Percentiles rank a stretch among this genome's conserved stretches.
Conservation (phyloP, 2,113 vertebrate genomes). For the Lota lota region DNA sequence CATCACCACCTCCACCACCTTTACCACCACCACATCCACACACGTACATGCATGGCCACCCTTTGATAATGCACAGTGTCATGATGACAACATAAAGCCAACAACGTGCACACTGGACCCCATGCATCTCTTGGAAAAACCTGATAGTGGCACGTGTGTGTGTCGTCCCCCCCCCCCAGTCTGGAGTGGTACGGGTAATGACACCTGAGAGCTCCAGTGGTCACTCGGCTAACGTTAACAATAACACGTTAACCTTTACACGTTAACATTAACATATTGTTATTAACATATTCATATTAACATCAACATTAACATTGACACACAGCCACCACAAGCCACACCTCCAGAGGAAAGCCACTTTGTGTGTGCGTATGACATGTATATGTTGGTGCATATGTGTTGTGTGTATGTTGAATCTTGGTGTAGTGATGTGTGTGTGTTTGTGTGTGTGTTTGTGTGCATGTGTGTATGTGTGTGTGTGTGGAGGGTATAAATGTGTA, state of each 20-base stretch:
- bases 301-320: slow-evolving; percentile 26
- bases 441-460: not conserved
- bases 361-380: slow-evolving; percentile 1
- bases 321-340: slow-evolving; percentile 15
- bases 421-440: not conserved
- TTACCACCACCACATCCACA: not conserved
- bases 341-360: not conserved
- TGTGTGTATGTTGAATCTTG: not conserved
- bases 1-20: too few species aligned
- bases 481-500: not conserved
- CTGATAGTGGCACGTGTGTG: slow-evolving; percentile 28
- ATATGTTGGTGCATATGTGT: too few species aligned
- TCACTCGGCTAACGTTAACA: slow-evolving; percentile 46
- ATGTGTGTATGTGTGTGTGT: not conserved
- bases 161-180: slow-evolving; percentile 26
- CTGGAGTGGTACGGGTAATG: slow-evolving; percentile 33
- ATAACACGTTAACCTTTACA: slow-evolving; percentile 20
- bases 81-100: slow-evolving; percentile 19
- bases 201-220: slow-evolving; percentile 47
- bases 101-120: slow-evolving; percentile 12
- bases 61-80: slow-evolving; percentile 11
- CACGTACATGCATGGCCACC: not conserved
- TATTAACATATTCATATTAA: too few species aligned
- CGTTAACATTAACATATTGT: too few species aligned
- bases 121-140: slow-evolving; percentile 27